Percentiles rank a stretch among this genome's conserved stretches.
These are phyloP conservation scores for Lathamus discolor DNA, from an alignment of 2,113 vertebrate genomes.

Conservation along the genomic window DNA sequence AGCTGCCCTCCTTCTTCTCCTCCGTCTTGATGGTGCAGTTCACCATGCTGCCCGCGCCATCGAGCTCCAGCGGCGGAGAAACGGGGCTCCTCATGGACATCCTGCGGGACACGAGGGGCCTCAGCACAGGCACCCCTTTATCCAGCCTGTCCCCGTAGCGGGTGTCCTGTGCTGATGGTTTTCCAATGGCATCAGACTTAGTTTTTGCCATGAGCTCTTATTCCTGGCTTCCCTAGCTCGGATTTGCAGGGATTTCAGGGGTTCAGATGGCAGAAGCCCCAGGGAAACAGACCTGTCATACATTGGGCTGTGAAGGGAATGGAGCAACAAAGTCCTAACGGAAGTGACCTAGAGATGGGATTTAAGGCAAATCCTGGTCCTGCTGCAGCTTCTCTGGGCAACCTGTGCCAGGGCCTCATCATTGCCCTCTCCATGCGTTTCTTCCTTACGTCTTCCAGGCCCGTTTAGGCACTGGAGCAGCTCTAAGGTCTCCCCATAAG, in stretches of 20 bases:
- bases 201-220: rapidly evolving
- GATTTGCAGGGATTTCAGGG: neutral
- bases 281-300: neutral
- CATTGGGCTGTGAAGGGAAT: neutral
- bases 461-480: neutral
- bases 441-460: neutral
- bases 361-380: neutral
- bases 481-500: neutral
- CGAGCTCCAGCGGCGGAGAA: constrained; percentile 78
- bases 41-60: constrained; percentile 86
- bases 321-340: neutral
- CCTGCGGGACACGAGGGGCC: constrained; percentile 15
- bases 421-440: neutral
- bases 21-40: constrained; percentile 85
- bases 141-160: rapidly evolving
- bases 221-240: neutral
- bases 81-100: constrained; percentile 91
- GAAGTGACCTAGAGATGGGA: rapidly evolving
- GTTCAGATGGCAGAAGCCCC: neutral
- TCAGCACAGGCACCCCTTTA: neutral
- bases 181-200: rapidly evolving
- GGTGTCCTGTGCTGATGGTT: neutral
- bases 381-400: neutral
- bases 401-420: neutral
- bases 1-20: constrained; percentile 74